These are phyloP conservation scores for Octomys mimax DNA, from an alignment of 2,797 vertebrate genomes.

Conservation along the genomic window DNA sequence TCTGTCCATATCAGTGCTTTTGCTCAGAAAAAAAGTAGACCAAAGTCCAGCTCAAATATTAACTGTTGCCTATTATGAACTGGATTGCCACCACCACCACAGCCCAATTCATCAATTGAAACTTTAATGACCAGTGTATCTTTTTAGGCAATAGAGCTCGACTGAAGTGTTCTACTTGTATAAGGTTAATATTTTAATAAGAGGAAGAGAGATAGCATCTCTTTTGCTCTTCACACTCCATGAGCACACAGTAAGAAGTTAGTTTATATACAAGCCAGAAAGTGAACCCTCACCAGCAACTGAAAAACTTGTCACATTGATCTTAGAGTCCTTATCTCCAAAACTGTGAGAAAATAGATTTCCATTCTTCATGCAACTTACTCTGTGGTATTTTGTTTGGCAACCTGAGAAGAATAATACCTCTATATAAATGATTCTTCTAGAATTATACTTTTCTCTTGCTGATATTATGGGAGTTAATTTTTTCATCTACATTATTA, in stretches of 20 bases:
- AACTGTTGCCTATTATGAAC: background rate
- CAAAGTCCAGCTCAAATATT: background rate
- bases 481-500: background rate
- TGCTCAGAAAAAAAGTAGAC: background rate
- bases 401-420: background rate
- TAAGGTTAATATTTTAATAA: background rate
- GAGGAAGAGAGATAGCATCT: background rate
- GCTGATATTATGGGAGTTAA: background rate
- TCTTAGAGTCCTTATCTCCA: too few species aligned
- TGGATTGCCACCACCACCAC: too few species aligned
- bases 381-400: background rate
- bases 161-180: background rate
- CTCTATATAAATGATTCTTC: background rate
- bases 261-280: too few species aligned
- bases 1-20: background rate
- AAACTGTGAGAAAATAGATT: too few species aligned
- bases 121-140: background rate
- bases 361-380: too few species aligned
- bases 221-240: background rate
- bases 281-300: too few species aligned
- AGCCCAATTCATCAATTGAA: background rate
- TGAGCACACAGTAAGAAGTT: background rate
- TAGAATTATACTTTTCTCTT: background rate
- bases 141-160: background rate
- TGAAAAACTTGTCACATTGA: too few species aligned